A percentile compares a stretch with the other conserved stretches of the same genome.
phyloP scores from a whole-genome alignment of 2,113 vertebrate genomes.

The Nanger granti region DNA sequence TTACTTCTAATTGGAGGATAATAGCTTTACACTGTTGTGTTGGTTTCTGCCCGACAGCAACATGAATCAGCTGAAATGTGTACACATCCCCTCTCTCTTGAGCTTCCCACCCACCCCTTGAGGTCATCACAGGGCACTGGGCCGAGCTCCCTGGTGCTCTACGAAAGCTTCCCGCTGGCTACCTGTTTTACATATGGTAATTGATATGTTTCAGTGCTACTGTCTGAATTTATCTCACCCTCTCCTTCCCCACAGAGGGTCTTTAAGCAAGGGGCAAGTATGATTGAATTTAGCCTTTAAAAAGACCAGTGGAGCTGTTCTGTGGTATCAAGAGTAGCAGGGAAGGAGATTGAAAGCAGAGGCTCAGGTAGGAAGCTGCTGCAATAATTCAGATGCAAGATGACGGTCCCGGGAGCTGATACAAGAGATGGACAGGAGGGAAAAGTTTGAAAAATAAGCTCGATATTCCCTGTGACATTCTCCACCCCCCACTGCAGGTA shows the following conservation, averaged over 20 bases:
- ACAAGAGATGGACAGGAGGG: background rate
- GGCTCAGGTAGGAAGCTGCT: no score
- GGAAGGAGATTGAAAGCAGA: background rate
- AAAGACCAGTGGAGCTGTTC: background rate
- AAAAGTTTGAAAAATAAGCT: background rate
- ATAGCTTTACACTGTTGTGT: background rate
- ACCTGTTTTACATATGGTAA: background rate
- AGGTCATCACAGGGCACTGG: background rate
- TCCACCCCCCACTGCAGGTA: no score
- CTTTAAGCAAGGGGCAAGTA: background rate
- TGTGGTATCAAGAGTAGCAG: background rate
- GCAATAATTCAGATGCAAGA: fast-evolving
- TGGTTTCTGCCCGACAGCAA: background rate
- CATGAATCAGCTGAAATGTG: background rate
- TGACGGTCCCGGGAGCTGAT: fast-evolving
- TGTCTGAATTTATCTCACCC: background rate
- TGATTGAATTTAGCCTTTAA: background rate
- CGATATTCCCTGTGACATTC: background rate
- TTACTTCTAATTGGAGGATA: background rate
- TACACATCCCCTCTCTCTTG: background rate
- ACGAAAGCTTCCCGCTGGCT: background rate
- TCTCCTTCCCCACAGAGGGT: background rate
- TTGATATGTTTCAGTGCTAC: background rate
- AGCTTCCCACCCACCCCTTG: background rate
- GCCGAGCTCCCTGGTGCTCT: background rate